Evolutionary conservation across 2,113 vertebrate genomes (phyloP), one percentile per base, ranked within the genome.

Genomic region (Hippocampus mohnikei): DNA sequence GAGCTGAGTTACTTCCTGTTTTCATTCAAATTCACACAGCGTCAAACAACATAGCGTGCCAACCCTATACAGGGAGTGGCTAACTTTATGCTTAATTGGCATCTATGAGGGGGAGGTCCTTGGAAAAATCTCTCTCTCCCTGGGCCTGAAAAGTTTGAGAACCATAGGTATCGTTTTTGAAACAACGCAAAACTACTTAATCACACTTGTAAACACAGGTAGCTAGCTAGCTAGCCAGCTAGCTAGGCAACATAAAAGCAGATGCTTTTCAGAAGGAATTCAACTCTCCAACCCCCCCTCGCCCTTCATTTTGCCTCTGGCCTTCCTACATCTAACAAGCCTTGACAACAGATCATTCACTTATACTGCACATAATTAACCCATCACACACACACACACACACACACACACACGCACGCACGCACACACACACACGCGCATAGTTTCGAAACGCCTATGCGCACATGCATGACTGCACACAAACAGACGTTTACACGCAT

Each of bases 281-380:
- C 79, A 82, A 83, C 90, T 88, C 83, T 81, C 61, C 62, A 74
- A 40, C 81, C 83, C 84, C 27, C 82, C 84, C 77, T 63, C 72
- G 70, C 73, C 15, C 61, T 73, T 81, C 84, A 72, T 42, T 52
- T 84, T 67, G 87, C 92, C 91, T 91, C 85, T 81, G 84, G 92
- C 88, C 85, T 87, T 89, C 86, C 77, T 81, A 87, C 84, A 88
- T 86, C 89, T 91, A 89, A 91, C 86, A 88, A 86, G 83, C 84
- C 87, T 89, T 91, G 90, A 92, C 87, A 89, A 89, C 86, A 87
- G 83, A 90, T 89, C 84, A 85, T 89, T 90, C 86, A 87, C 85
- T 88, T 91, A 82, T 88, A 89, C 85, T 84, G 76, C 80, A 79
- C 85, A 88, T 92, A 91, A 92, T 93, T 90, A 93, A 90, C 87